Evolutionary conservation across 2,888 invertebrate species (phyloP), one percentile per base, ranked within the genome.

Genomic region (Tetanocera ferruginea): DNA sequence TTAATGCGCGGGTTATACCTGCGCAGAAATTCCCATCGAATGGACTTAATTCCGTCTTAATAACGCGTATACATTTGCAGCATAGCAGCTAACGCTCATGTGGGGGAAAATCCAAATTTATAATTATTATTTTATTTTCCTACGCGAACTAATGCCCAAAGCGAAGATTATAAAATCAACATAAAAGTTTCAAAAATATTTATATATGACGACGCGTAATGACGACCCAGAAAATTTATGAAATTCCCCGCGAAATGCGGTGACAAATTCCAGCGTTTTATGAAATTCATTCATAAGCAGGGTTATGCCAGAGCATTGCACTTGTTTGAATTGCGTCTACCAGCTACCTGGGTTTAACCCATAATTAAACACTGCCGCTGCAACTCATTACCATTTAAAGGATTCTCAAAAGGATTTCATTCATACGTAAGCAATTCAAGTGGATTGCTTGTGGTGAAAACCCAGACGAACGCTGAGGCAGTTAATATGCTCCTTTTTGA

Each of bases 311-410:
- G 4, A 2, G n/a, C 43, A 2, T 5, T 5, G 70, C 49, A 70
- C 57, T 57, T 37, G 70, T 62, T 76, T 60, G 23, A 25, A 69
- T 69, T 69, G 51, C 69, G 9, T 69, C 3, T 28, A 23, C 25
- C 11, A 6, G 71, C 43, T 28, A 51, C 51, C 25, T 51, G 51
- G 60, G 72, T 1, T 57, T 57, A 72, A 72, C 52, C 70, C 31
- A 28, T 51, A 52, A 70, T 70, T 70, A 70, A 49, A 23, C 49
- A 11, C 51, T 49, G 11, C n/a, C 70, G 81, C 71, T 76, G 79
- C 83, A 80, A 81, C 84, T 85, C 84, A 86, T 86, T 86, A 84
- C 84, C 83, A 84, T 84, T 83, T 81, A 55, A 80, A 37, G 66
- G 67, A 57, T 67, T 70, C 3, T 60, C 14, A 8, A 51, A 23